A percentile compares a stretch with the other conserved stretches of the same genome.
phyloP scores from a whole-genome alignment of 2,797 vertebrate species.

The Rhynchonycteris naso region DNA sequence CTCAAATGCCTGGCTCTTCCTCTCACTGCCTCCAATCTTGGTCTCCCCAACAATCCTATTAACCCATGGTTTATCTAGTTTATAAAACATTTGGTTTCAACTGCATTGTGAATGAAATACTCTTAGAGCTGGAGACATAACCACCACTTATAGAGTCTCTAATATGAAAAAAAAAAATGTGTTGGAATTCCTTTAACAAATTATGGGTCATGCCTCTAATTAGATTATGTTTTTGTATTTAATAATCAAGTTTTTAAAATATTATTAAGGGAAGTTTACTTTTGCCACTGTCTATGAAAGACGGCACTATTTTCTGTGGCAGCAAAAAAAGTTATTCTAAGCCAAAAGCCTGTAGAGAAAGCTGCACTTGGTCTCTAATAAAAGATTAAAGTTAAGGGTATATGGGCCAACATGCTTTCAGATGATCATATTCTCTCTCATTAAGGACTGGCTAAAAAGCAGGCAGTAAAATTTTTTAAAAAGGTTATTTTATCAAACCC shows the following conservation, averaged over 20 bases:
- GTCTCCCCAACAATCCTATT: slow-evolving; percentile 42
- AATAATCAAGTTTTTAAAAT: slow-evolving; percentile 56
- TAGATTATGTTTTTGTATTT: slow-evolving; percentile 54
- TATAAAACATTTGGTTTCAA: slow-evolving; percentile 63
- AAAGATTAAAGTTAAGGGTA: not conserved
- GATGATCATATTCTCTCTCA: slow-evolving; percentile 41
- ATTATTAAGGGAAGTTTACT: slow-evolving; percentile 47
- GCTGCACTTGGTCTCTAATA: not conserved
- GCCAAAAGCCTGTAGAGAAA: slow-evolving; percentile 45
- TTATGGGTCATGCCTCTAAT: slow-evolving; percentile 35
- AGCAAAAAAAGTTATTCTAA: slow-evolving; percentile 7
- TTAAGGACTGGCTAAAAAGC: not conserved
- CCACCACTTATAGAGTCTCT: slow-evolving; percentile 34
- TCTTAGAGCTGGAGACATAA: not conserved
- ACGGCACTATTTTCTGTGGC: slow-evolving; percentile 36
- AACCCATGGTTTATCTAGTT: slow-evolving; percentile 57
- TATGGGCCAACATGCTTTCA: slow-evolving; percentile 8
- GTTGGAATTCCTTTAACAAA: slow-evolving; percentile 47
- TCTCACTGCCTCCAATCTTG: slow-evolving; percentile 24
- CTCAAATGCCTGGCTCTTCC: slow-evolving; percentile 3
- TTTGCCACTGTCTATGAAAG: slow-evolving; percentile 49
- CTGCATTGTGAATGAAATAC: slow-evolving; percentile 64
- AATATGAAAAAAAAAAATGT: slow-evolving; percentile 10
- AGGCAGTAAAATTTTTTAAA: not conserved
- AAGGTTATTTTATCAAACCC: slow-evolving; percentile 25